Evolutionary conservation across 2,888 invertebrate genomes (phyloP).

Genomic region (Chelonus formosanus): DNA sequence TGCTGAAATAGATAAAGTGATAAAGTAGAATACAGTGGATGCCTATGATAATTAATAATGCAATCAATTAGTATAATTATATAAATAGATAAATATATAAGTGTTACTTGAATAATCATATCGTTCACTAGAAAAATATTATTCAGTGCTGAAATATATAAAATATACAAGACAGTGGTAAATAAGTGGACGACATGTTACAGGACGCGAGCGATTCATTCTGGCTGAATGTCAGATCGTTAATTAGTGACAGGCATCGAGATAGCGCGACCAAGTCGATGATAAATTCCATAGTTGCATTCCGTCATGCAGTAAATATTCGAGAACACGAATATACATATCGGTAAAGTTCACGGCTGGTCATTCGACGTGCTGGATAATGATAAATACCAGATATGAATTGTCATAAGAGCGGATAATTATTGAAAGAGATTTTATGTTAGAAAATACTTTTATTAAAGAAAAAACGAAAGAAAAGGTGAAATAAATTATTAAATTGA

Average conservation of each 20-base stretch:
- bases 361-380: constrained; percentile 12
- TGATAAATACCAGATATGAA: not conserved
- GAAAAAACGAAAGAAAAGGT: too few relatives aligned
- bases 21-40: constrained; percentile 17
- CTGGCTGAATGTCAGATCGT: constrained; percentile 16
- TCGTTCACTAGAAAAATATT: constrained; percentile 27
- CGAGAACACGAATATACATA: constrained; percentile 21
- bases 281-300: constrained; percentile 21
- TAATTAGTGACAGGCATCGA: constrained; percentile 33
- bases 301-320: constrained; percentile 29
- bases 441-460: too few relatives aligned
- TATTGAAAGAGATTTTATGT: too few relatives aligned
- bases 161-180: constrained; percentile 29
- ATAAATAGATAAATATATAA: not conserved
- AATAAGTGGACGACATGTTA: constrained; percentile 12
- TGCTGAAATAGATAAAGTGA: constrained; percentile 36
- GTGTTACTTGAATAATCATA: not conserved
- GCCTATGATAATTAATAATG: constrained; percentile 21
- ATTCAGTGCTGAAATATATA: constrained; percentile 26
- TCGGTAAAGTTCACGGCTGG: constrained; percentile 4
- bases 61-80: constrained; percentile 8
- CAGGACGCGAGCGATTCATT: constrained; percentile 15
- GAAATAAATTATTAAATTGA: constrained; percentile 20
- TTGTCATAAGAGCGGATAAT: not conserved
- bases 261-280: constrained; percentile 22